Evolutionary conservation across 2,888 invertebrate genomes (phyloP), one percentile per base, ranked within the genome.

Genomic region (Morinoia aosen): DNA sequence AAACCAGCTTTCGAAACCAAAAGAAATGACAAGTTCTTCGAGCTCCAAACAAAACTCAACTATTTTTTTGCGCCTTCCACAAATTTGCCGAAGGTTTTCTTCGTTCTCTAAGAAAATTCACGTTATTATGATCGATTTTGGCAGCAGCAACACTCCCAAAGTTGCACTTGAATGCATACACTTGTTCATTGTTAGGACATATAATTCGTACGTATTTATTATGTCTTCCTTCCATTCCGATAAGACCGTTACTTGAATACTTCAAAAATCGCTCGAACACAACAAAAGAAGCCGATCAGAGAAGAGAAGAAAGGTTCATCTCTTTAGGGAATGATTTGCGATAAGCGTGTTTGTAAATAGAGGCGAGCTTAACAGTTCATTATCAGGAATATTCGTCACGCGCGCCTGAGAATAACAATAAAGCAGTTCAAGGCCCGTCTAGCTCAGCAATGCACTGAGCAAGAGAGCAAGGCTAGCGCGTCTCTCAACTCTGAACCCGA

Each of bases 341-440:
- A 33, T 33, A 33, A 76, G 76, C 76, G 33, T 76, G 76, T 76
- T 76, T 76, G 76, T 76, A 76, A 76, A 76, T 33, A 76, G 8
- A 19, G 76, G 76, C 76, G 25, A 76, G 33, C 76, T 76, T 33
- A 48, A 76, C 76, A 76, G 76, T 76, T 76, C 76, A 76, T 76
- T 76, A 76, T 76, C 76, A 76, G 76, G 76, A 76, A 76, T 76
- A 76, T 76, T 76, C 12, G 76, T 76, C 76, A 76, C 76, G 76
- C 33, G 25, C 25, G 25, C 16, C 76, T 76, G 76, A 76, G 76
- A 76, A 76, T 76, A 76, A 76, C 76, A 76, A 14, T 76, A 76
- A 76, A 76, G 76, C 76, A 76, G 33, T 76, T 76, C 76, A 33
- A 76, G 76, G 76, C 76, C 76, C 76, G 76, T 76, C 16, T 14